phyloP scores from a whole-genome alignment of 2,888 invertebrate genomes.

The Salpingus planirostris region DNA sequence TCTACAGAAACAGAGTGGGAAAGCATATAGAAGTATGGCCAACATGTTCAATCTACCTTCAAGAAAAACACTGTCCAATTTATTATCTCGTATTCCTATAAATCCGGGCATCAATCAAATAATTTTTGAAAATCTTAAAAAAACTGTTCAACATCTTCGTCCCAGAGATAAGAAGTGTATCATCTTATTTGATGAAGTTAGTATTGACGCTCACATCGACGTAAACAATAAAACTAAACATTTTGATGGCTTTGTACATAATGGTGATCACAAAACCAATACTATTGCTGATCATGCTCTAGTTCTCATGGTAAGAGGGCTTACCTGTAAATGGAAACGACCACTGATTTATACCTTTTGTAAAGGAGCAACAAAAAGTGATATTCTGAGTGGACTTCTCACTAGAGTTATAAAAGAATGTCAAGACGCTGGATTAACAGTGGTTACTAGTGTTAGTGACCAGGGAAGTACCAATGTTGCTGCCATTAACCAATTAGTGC shows the following conservation, averaged over 20 bases:
- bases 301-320: background rate
- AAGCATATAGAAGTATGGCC: background rate
- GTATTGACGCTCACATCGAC: background rate
- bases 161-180: background rate
- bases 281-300: background rate
- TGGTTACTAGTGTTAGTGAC: background rate
- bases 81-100: background rate
- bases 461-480: background rate
- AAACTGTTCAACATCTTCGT: background rate
- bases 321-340: background rate
- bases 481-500: background rate
- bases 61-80: background rate
- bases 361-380: background rate
- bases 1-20: background rate
- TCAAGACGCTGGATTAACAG: background rate
- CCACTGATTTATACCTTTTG: background rate
- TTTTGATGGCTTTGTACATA: background rate
- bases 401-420: background rate
- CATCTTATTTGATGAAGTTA: background rate
- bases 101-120: background rate
- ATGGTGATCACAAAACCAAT: background rate
- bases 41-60: background rate
- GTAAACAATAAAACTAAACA: background rate
- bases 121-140: constrained; percentile 1
- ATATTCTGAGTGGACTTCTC: background rate